Percentiles rank a stretch among this genome's conserved stretches.
These are phyloP conservation scores for Deilephila elpenor DNA, from an alignment of 2,888 invertebrate genomes.

Conservation along the genomic window DNA sequence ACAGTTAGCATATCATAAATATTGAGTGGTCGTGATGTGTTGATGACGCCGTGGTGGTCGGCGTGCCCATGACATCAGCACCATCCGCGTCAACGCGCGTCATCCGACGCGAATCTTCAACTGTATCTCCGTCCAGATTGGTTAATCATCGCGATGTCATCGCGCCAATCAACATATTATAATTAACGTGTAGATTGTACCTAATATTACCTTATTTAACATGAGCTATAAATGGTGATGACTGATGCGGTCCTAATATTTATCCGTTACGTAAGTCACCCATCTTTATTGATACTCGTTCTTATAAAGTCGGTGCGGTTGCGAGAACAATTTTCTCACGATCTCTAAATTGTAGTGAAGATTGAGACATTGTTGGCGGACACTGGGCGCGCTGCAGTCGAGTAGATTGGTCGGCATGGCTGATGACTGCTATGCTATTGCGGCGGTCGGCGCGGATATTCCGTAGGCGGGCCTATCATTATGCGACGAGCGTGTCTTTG, in stretches of 20 bases:
- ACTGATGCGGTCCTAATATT: conserved; percentile 42
- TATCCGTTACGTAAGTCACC: conserved; percentile 28
- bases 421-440: conserved; percentile 26
- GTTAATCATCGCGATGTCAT: conserved; percentile 69
- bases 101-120: conserved; percentile 66
- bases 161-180: conserved; percentile 64
- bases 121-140: conserved; percentile 56
- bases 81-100: conserved; percentile 71
- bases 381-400: conserved; percentile 43
- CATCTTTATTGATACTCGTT: background rate
- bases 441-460: conserved; percentile 53
- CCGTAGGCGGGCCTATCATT: conserved; percentile 71
- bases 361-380: conserved; percentile 49
- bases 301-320: background rate
- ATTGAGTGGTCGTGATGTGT: conserved; percentile 44
- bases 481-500: conserved; percentile 62
- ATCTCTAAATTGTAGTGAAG: conserved; percentile 34
- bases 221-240: conserved; percentile 41
- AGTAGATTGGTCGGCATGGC: conserved; percentile 55
- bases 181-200: conserved; percentile 59
- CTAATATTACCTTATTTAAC: conserved; percentile 34
- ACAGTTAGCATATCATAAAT: conserved; percentile 39
- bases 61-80: conserved; percentile 76
- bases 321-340: conserved; percentile 19
- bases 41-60: conserved; percentile 61